Evolutionary conservation across 2,113 vertebrate species (phyloP), one percentile per base, ranked within the genome.

Genomic region (Solenodon paradoxus): DNA sequence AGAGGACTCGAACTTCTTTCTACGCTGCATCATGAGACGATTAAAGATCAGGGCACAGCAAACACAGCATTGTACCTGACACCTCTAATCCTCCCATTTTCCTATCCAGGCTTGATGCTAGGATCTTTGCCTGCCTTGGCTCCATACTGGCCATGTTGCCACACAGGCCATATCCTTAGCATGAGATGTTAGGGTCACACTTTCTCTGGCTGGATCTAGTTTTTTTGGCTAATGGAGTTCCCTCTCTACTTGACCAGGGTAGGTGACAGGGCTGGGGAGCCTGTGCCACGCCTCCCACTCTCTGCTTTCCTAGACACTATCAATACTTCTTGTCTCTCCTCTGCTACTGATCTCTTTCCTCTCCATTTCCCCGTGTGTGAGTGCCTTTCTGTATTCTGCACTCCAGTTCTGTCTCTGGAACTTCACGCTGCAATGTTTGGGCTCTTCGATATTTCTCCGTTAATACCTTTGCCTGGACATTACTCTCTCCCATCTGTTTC

Each of bases 311-410:
- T 38, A 26, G 66, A 9, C 68, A 38, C n/a, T 0, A 15, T 47
- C n/a, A 20, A 0, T 8, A 5, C 55, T 81, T 35, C 4, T 19
- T 5, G 4, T 30, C 88, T 32, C 49, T 35, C 35, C 7, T 24
- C 19, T 5, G 0, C 68, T 11, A 40, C 47, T 22, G 2, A 1
- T 0, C 1, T 8, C 12, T 55, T 12, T 64, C 22, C 40, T 5
- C 38, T 11, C 28, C 4, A 0, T 35, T 47, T 32, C 72, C 30
- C 69, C 22, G 30, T 10, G 22, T 72, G 42, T 51, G 9, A 6
- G n/a, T 32, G 35, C 45, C 72, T 55, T 12, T n/a, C 53, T 32
- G 7, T 9, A 38, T 10, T 13, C 42, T 22, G 9, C 16, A n/a
- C 42, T 15, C 59, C 12, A 2, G 51, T n/a, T 22, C 57, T 3